These are phyloP conservation scores for Hoplias malabaricus DNA, from an alignment of 2,113 vertebrate species.

Conservation along the genomic window DNA sequence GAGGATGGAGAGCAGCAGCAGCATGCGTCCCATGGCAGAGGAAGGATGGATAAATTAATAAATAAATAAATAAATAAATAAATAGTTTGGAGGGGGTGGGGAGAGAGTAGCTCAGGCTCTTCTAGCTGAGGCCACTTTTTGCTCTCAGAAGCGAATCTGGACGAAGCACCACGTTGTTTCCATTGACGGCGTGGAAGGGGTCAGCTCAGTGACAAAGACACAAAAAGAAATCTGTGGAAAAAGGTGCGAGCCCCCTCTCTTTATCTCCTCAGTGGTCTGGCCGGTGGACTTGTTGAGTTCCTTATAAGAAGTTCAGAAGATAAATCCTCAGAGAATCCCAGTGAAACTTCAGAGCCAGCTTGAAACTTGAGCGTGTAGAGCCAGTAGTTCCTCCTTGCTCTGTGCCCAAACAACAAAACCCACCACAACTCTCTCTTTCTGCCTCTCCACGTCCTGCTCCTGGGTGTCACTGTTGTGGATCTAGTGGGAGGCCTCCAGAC, in stretches of 20 bases:
- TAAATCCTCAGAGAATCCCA: constrained; percentile 61
- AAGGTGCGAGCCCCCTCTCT: no score
- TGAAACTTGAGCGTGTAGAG: constrained; percentile 26
- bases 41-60: constrained; percentile 64
- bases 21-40: constrained; percentile 82
- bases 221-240: constrained; percentile 47
- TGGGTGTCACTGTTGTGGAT: constrained; percentile 75
- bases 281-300: constrained; percentile 23
- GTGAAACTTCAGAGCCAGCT: constrained; percentile 3
- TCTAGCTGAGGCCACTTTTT: constrained; percentile 54
- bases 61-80: constrained; percentile 70
- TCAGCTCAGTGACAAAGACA: constrained; percentile 54
- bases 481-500: constrained; percentile 73
- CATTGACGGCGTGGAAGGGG: constrained; percentile 61
- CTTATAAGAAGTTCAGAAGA: constrained; percentile 25
- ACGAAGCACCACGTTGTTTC: constrained; percentile 62
- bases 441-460: constrained; percentile 65
- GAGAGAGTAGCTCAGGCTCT: constrained; percentile 49
- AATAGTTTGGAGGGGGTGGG: constrained; percentile 43
- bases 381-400: constrained; percentile 56
- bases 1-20: constrained; percentile 76
- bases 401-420: no score
- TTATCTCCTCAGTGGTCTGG: neutral
- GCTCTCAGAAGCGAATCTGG: constrained; percentile 64
- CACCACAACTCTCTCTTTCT: neutral